Evolutionary conservation across 2,888 invertebrate species (phyloP), one percentile per base, ranked within the genome.

Genomic region (Antitype chi): DNA sequence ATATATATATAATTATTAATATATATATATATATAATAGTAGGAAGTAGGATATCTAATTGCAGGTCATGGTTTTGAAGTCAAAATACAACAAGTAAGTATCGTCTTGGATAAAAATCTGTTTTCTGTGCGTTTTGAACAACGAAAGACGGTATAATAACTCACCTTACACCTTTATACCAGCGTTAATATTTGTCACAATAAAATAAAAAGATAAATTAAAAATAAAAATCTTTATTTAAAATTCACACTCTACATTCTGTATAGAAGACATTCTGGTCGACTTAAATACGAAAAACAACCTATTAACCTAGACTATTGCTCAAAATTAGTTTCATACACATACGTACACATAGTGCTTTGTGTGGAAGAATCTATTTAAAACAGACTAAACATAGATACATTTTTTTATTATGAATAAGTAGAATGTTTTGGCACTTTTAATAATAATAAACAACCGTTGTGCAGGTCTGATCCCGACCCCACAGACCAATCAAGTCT

Each of bases 181-280:
- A 3, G 2, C 5, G 15, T 23, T 43, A 32, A 38, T n/a, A 13
- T 38, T 49, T 20, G 17, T 38, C 38, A 60, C 23, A 76, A 86
- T 70, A 64, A 69, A 80, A 89, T 86, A 86, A 70, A 73, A 64
- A 62, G 0, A 38, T 3, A 68, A 80, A 47, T 90, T 94, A 93
- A 95, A 96, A 96, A 95, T 95, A 96, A 95, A 95, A 95, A 93
- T 95, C 93, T 95, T 96, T 96, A 95, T 95, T 96, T 82, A 88
- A 93, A 96, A 94, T 94, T 94, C 96, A 96, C 96, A 95, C 96
- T 92, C 91, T 91, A 93, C 92, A 93, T 92, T 92, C 89, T 91
- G 90, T 91, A 92, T 93, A 93, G 91, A 93, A 94, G 93, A 95
- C 93, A 94, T 93, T 91, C 90, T 90, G 89, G 90, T 91, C 91